A percentile compares a stretch with the other conserved stretches of the same genome.
phyloP scores from a whole-genome alignment of 2,797 vertebrate genomes.

The Salarias fasciatus region DNA sequence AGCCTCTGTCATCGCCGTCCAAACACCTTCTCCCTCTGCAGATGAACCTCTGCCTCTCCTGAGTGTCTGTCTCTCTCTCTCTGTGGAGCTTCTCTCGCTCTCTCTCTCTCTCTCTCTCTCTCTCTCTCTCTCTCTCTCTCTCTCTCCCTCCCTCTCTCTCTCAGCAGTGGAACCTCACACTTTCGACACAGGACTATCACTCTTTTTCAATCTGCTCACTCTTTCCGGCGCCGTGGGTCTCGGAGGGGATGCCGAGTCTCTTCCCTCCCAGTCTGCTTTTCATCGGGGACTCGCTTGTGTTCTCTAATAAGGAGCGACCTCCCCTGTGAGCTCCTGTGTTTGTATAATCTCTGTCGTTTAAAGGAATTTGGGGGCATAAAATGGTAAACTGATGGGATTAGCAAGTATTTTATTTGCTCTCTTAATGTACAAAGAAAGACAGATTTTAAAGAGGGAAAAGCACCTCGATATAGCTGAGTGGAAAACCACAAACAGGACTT shows the following conservation, averaged over 20 bases:
- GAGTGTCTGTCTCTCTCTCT: conserved; percentile 8
- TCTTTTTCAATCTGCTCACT: conserved; percentile 58
- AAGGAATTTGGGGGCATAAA: no score
- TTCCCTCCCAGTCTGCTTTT: conserved; percentile 16
- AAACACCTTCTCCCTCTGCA: conserved; percentile 61
- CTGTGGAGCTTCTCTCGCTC: conserved; percentile 11
- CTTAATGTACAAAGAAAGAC: no score
- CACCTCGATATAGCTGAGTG: no score
- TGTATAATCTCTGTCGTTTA: no score
- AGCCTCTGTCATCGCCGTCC: conserved; percentile 65
- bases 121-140: conserved; percentile 18
- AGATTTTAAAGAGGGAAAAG: no score
- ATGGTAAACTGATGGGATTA: no score
- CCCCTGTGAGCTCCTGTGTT: not conserved
- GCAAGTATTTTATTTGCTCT: no score
- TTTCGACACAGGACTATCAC: conserved; percentile 64
- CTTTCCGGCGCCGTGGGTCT: conserved; percentile 34
- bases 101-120: conserved; percentile 1
- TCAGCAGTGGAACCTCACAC: conserved; percentile 56
- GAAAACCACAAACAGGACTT: no score
- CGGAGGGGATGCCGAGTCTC: conserved; percentile 31
- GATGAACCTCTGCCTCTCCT: conserved; percentile 19
- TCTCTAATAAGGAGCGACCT: conserved; percentile 13
- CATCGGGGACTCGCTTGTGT: conserved; percentile 13
- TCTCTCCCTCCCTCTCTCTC: conserved; percentile 17